A percentile compares a stretch with the other conserved stretches of the same genome.
phyloP scores from a whole-genome alignment of 2,888 invertebrate species.

The Girardia tigrina region DNA sequence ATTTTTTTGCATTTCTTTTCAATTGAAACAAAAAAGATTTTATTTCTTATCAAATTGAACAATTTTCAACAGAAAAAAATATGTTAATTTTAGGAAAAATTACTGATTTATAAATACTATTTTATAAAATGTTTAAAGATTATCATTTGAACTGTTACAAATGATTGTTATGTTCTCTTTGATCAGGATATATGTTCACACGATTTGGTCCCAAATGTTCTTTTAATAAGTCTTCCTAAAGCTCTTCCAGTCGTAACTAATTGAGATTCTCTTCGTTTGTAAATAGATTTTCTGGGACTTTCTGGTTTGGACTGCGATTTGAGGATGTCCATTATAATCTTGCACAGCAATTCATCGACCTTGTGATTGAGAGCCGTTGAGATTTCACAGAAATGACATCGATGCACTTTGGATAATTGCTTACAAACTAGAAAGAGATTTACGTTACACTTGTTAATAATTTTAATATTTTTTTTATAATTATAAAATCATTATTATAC shows the following conservation, averaged over 20 bases:
- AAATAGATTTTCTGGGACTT: slow-evolving; percentile 15
- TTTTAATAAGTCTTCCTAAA: neutral
- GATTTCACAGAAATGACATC: neutral
- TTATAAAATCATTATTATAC: too few relatives aligned
- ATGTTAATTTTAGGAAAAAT: too few relatives aligned
- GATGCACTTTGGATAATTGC: neutral
- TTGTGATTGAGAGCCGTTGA: slow-evolving; percentile 5
- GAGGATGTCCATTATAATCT: slow-evolving; percentile 8
- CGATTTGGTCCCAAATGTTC: slow-evolving; percentile 9
- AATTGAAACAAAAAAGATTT: too few relatives aligned
- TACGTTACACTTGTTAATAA: too few relatives aligned
- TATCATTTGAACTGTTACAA: too few relatives aligned
- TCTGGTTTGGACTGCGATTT: neutral
- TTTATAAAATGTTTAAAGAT: too few relatives aligned
- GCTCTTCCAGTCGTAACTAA: slow-evolving; percentile 6
- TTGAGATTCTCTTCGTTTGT: slow-evolving; percentile 11
- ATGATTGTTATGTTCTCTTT: neutral
- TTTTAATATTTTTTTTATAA: too few relatives aligned
- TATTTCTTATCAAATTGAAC: too few relatives aligned
- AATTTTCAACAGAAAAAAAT: too few relatives aligned
- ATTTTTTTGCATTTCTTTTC: too few relatives aligned
- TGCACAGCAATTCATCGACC: neutral
- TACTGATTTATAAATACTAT: too few relatives aligned
- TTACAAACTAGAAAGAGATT: neutral
- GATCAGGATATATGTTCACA: slow-evolving; percentile 6